Base-by-base conservation (phyloP, 2,113 vertebrate species). In the Terrapene triunguis region DNA sequence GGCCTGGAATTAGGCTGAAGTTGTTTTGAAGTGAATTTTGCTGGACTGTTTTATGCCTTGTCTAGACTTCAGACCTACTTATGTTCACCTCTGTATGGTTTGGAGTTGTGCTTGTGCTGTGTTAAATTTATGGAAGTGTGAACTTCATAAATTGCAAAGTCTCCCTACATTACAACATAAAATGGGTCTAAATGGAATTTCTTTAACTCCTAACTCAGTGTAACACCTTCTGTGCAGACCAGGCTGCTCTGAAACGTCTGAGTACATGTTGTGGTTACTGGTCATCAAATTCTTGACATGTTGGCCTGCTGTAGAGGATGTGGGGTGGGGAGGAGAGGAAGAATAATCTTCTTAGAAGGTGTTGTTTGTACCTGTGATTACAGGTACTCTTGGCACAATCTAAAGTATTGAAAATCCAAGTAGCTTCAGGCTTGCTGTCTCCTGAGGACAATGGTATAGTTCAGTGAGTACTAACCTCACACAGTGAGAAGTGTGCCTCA, bases 401-500 rank as follows among this genome's bases (percentile, higher is more conserved):
- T 76, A 76, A 42, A 76, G 22, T 94, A 12, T n/a, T 72, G 53
- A 69, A 90, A 86, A 57, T 21, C 10, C 10, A 72, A 27, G 82
- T 14, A 42, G n/a, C 48, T 2, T 80, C 5, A 38, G 13, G 13
- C 51, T 0, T 4, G 3, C 5, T 25, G 1, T 3, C 50, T 79
- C 47, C 35, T 35, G 87, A 47, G 80, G 76, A 50, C 22, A 6
- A 35, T 0, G 24, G 38, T 48, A 53, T 42, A 55, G 42, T 72
- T 2, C 0, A 72, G n/a, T 38, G 53, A 29, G 32, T 5, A 35
- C 59, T 22, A 54, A 48, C 65, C 35, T 85, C 38, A 62, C 13
- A 0, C 0, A 0, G n/a, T 17, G 57, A 83, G 47, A 24, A 5
- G 14, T 0, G 19, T 47, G 55, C 76, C 54, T 0, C 0, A 3